Evolutionary conservation across 2,113 vertebrate genomes (phyloP), one percentile per base, ranked within the genome.

Genomic region (Daphoenositta chrysoptera): DNA sequence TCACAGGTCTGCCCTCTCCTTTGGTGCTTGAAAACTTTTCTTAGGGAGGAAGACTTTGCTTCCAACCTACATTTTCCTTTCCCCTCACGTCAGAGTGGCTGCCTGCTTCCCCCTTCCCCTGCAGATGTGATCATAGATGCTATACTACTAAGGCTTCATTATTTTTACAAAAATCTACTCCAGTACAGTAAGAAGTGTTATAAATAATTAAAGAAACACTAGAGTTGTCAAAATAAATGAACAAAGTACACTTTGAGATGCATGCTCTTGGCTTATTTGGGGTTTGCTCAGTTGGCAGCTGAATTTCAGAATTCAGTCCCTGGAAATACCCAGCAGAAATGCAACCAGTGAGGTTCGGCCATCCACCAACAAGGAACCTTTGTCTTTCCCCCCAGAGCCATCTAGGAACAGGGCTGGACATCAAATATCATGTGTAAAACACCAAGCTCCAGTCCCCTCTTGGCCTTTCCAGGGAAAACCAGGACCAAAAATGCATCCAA

Each of bases 171-270:
- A 97, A 94, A 96, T 94, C 92, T 70, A 94, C 96, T 96, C 96
- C 94, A 68, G 90, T 87, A 87, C 11, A 68, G 95, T 92, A 94
- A 75, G 94, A 95, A 96, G 88, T 65, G 83, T 92, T 94, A 96
- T 97, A 93, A 97, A 96, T 97, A 97, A 95, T 96, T 95, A 90
- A 97, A 96, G 92, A 91, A 96, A 94, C 96, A 95, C 85, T 86
- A 57, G 88, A 93, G 85, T 96, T 97, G 96, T 97, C 96, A 96
- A 97, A 97, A 97, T 77, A 95, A 91, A 96, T 96, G 94, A 97
- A 96, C 93, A 96, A 94, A 94, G 86, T 95, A 93, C 72, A 93
- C 72, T 95, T 89, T 94, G 93, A 94, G 93, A 93, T 75, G 93
- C 76, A 24, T 81, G 72, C 80, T 96, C 85, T 71, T 64, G 96